A percentile compares a stretch with the other conserved stretches of the same genome.
These are phyloP conservation scores for Dysmachus trigonus DNA, from an alignment of 2,888 invertebrate genomes.

Conservation along the genomic window DNA sequence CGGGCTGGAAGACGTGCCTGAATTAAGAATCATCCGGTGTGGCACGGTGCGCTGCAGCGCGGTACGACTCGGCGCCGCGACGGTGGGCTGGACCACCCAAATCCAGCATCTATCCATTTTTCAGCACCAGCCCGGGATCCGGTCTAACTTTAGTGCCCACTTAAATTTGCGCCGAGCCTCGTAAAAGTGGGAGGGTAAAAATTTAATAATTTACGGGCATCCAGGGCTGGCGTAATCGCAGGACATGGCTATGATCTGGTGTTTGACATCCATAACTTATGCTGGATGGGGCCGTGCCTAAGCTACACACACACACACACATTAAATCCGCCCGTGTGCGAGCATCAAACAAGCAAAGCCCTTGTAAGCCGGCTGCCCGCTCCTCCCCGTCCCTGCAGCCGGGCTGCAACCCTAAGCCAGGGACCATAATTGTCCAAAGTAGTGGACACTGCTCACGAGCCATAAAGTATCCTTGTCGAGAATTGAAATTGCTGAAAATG, in stretches of 20 bases:
- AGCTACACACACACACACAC: not conserved
- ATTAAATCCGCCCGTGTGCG: not conserved
- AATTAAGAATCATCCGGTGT: slow-evolving; percentile 16
- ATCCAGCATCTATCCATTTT: not conserved
- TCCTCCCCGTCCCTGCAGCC: not conserved
- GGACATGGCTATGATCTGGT: slow-evolving; percentile 23
- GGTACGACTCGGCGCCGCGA: too few relatives aligned
- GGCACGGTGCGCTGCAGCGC: too few relatives aligned
- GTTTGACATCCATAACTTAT: slow-evolving; percentile 47
- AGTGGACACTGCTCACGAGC: not conserved
- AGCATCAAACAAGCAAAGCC: not conserved
- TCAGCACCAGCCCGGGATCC: not conserved
- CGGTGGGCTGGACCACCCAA: not conserved
- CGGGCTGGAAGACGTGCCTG: slow-evolving; percentile 24
- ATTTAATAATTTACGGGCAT: slow-evolving; percentile 39
- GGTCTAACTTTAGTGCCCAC: slow-evolving; percentile 4
- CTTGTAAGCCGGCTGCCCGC: not conserved
- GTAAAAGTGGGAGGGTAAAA: slow-evolving; percentile 16
- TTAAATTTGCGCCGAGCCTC: not conserved
- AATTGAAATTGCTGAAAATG: slow-evolving; percentile 18
- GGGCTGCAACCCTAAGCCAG: not conserved
- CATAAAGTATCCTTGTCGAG: not conserved
- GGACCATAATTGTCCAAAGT: not conserved
- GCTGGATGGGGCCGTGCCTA: not conserved
- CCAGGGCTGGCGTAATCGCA: not conserved